Base-by-base conservation (phyloP, 2,888 invertebrate species). In the Synergus umbraculus region DNA sequence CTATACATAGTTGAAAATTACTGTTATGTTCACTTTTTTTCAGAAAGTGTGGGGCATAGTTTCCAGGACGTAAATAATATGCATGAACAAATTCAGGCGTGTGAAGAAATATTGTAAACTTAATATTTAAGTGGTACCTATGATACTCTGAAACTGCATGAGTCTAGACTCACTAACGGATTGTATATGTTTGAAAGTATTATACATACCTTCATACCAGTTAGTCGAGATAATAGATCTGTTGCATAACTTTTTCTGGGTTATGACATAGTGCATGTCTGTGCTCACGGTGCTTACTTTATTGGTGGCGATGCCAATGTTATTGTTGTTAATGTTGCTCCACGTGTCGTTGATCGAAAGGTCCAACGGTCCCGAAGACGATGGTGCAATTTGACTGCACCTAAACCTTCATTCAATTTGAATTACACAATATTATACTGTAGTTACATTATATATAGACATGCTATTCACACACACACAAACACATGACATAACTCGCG, bases 331-430 rank as follows among this genome's bases (percentile, higher is more conserved):
- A 73, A 78, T 77, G 65, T 76, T 54, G 67, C 76, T 80, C 81
- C 82, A 82, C 83, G 83, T 82, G 83, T 81, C 83, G 82, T 76
- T 82, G 81, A 82, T 82, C 78, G 83, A 83, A 82, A 83, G 83
- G 76, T 63, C 66, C 80, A 69, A 63, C 65, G 67, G 63, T 49
- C 73, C 15, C 44, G 29, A 18, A 60, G 29, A 46, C 77, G 65
- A 54, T 83, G 79, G 78, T 69, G 83, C 82, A 83, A 83, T 82
- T 69, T 60, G 76, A 80, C 83, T 83, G 82, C 83, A 82, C 83
- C 83, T 83, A 82, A 78, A 79, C 83, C 82, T 76, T 80, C 80
- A 79, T 83, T 83, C 81, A 77, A 78, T 79, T 67, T 67, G 76
- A 63, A 81, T 83, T 81, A 83, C 78, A 79, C 83, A 79, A 83